A percentile compares a stretch with the other conserved stretches of the same genome.
Conservation (phyloP, 2,797 vertebrate genomes). For the Brachyalestes nurse region DNA sequence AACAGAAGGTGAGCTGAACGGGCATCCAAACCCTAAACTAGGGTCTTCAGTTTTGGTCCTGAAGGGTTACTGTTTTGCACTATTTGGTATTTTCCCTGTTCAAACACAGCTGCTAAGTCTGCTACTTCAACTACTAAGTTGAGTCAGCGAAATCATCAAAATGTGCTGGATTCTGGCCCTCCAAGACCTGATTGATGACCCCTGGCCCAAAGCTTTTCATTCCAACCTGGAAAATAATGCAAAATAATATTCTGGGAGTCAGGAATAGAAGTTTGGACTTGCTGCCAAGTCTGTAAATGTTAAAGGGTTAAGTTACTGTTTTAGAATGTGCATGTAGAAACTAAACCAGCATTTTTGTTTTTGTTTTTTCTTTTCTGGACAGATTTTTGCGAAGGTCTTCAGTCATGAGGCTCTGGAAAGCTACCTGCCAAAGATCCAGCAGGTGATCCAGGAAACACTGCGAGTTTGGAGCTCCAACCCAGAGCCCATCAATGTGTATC, state of each 20-base stretch:
- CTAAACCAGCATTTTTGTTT: conserved; percentile 23
- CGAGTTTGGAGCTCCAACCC: conserved; percentile 92
- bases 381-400: conserved; percentile 98
- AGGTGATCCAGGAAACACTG: conserved; percentile 94
- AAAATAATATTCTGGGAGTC: background rate
- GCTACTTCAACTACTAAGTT: background rate
- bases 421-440: conserved; percentile 96
- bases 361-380: background rate
- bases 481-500: conserved; percentile 86
- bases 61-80: background rate
- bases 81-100: background rate
- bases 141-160: background rate
- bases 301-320: background rate
- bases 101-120: background rate
- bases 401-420: conserved; percentile 94
- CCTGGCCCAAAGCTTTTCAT: background rate
- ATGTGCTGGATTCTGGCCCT: background rate
- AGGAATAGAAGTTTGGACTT: background rate
- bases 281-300: background rate
- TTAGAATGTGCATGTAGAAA: background rate
- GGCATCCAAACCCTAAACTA: background rate
- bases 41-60: background rate
- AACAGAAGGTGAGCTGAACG: background rate
- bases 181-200: background rate
- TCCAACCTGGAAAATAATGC: background rate